These are phyloP conservation scores for Tortrix viridana DNA, from an alignment of 2,888 invertebrate genomes.

Conservation along the genomic window DNA sequence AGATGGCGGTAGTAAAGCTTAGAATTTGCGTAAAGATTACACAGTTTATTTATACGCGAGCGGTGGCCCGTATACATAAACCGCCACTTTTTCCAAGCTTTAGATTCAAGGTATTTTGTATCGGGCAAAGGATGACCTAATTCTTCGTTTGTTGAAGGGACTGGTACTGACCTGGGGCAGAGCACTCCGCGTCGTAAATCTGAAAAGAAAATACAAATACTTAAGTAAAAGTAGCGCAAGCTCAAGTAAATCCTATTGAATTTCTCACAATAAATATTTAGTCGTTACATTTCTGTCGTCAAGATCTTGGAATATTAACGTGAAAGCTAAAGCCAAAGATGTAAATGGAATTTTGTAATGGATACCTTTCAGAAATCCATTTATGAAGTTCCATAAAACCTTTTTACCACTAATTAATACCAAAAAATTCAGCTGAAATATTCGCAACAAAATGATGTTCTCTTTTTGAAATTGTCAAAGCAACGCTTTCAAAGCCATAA, in stretches of 20 bases:
- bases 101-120: slow-evolving; percentile 30
- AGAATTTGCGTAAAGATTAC: slow-evolving; percentile 14
- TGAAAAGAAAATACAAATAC: slow-evolving; percentile 33
- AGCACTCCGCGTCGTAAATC: slow-evolving; percentile 25
- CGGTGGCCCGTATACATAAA: slow-evolving; percentile 8
- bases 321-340: background rate
- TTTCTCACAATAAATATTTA: background rate
- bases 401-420: no score
- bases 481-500: no score
- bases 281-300: background rate
- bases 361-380: background rate
- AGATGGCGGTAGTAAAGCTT: background rate
- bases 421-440: no score
- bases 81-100: slow-evolving; percentile 20
- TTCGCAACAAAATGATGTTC: no score
- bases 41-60: slow-evolving; percentile 27
- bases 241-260: background rate
- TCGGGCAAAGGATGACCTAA: slow-evolving; percentile 22
- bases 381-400: background rate
- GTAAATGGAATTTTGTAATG: background rate
- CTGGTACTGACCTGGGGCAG: slow-evolving; percentile 36
- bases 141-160: slow-evolving; percentile 30
- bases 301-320: background rate
- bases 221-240: slow-evolving; percentile 7
- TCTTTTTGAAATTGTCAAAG: no score